phyloP scores from a whole-genome alignment of 2,888 invertebrate species.

The Eupsilia transversa region DNA sequence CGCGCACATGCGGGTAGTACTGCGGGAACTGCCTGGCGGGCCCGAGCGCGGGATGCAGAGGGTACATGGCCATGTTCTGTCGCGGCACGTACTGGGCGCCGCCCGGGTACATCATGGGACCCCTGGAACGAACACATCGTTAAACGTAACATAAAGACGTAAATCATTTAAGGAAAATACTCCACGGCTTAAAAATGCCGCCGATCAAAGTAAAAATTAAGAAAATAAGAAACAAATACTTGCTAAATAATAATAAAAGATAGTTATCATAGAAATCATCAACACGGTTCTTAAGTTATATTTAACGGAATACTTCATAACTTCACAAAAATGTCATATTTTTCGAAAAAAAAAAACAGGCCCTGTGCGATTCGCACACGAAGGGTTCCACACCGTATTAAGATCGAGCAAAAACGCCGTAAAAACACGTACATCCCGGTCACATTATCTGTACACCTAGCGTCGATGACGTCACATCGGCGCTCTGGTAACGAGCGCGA shows the following conservation, averaged over 20 bases:
- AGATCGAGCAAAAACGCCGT: too few species aligned
- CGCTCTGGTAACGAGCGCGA: too few species aligned
- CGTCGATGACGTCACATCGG: too few species aligned
- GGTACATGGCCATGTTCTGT: constrained; percentile 76
- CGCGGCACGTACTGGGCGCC: constrained; percentile 78
- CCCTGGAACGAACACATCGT: constrained; percentile 69
- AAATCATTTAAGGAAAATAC: neutral
- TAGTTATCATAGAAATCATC: neutral
- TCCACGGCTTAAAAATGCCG: neutral
- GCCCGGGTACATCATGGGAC: constrained; percentile 85
- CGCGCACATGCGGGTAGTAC: constrained; percentile 75
- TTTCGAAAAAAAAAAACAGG: neutral
- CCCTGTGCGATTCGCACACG: too few species aligned
- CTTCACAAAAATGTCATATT: neutral
- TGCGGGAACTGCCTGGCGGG: constrained; percentile 74
- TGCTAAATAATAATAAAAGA: neutral
- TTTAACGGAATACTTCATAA: neutral
- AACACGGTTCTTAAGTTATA: neutral
- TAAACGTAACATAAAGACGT: neutral
- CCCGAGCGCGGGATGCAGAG: constrained; percentile 56
- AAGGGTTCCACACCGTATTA: too few species aligned
- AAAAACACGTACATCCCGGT: too few species aligned
- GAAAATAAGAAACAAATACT: neutral
- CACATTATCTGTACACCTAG: too few species aligned
- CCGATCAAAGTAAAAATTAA: neutral